phyloP scores from a whole-genome alignment of 37 sponge, comb jelly and placozoan genomes.

The Crambe crambe region DNA sequence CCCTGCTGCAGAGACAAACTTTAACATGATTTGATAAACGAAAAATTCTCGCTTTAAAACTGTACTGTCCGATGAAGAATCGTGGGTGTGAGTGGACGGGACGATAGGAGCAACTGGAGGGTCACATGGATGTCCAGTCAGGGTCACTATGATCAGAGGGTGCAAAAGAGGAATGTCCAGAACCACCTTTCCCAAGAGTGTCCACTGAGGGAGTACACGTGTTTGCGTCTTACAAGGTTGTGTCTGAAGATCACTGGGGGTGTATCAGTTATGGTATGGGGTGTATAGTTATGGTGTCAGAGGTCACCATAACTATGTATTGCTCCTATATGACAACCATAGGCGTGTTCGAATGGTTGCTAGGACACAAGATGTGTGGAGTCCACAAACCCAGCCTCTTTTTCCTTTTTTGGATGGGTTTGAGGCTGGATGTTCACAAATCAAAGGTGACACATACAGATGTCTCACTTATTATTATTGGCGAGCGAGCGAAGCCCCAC shows the following conservation, averaged over 20 bases:
- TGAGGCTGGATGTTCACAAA: too few relatives aligned
- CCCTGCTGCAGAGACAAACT: not conserved
- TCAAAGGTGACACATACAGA: too few relatives aligned
- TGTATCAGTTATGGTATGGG: conserved; percentile 14
- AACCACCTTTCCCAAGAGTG: conserved; percentile 21
- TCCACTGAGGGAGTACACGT: conserved; percentile 3
- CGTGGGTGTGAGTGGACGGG: conserved; percentile 44
- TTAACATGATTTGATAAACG: not conserved
- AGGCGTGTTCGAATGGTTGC: too few relatives aligned
- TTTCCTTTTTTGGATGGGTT: too few relatives aligned
- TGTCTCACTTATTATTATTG: too few relatives aligned
- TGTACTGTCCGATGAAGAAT: conserved; percentile 16
- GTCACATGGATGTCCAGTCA: conserved; percentile 8
- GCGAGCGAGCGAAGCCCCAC: too few relatives aligned
- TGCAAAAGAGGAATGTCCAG: not conserved
- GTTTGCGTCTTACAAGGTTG: conserved; percentile 7
- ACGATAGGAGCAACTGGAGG: not conserved
- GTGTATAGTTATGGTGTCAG: not conserved
- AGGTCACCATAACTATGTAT: conserved; percentile 12
- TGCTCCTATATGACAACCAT: too few relatives aligned
- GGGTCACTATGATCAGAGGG: conserved; percentile 1
- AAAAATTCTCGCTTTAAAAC: not conserved
- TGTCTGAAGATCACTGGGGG: conserved; percentile 1
- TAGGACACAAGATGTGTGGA: too few relatives aligned
- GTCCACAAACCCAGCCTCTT: too few relatives aligned